A percentile compares a stretch with the other conserved stretches of the same genome.
Conservation (phyloP, 2,888 invertebrate species). For the Caenorhabditis sinica region DNA sequence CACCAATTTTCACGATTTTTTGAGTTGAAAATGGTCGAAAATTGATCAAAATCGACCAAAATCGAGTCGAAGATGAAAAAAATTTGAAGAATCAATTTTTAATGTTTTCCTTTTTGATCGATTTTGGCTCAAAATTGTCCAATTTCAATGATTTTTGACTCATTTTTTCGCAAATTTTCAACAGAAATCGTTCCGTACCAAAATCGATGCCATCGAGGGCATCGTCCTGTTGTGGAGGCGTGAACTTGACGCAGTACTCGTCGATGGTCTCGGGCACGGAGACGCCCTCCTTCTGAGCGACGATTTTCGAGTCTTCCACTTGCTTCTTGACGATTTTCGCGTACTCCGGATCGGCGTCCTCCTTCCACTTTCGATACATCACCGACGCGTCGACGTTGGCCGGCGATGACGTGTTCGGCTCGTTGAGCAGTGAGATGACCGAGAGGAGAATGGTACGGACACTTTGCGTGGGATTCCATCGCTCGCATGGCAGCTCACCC, state of each 20-base stretch:
- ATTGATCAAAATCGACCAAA: too few relatives aligned
- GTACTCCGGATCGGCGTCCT: constrained; percentile 93
- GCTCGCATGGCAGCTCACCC: constrained; percentile 98
- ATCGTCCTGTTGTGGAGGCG: constrained; percentile 91
- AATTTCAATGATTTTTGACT: too few relatives aligned
- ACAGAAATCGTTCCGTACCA: too few relatives aligned
- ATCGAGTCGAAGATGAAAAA: too few relatives aligned
- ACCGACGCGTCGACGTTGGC: constrained; percentile 99
- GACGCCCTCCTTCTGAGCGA: constrained; percentile 97
- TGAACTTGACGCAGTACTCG: constrained; percentile 95
- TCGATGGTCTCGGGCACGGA: constrained; percentile 97
- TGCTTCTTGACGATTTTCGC: constrained; percentile 98
- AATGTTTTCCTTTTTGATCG: too few relatives aligned
- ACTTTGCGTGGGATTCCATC: constrained; percentile 99
- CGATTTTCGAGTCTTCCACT: constrained; percentile 94
- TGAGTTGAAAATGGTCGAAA: too few relatives aligned
- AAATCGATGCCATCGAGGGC: constrained; percentile 95
- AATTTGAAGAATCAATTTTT: too few relatives aligned
- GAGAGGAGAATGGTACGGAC: constrained; percentile 96
- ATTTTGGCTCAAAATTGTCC: too few relatives aligned
- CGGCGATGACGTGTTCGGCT: constrained; percentile 99
- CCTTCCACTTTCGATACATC: constrained; percentile 99
- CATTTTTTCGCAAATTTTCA: too few relatives aligned
- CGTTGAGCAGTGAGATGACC: constrained; percentile 98
- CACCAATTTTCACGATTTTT: too few relatives aligned